Conservation (phyloP, 2,113 vertebrate genomes). For the Anguilla rostrata region DNA sequence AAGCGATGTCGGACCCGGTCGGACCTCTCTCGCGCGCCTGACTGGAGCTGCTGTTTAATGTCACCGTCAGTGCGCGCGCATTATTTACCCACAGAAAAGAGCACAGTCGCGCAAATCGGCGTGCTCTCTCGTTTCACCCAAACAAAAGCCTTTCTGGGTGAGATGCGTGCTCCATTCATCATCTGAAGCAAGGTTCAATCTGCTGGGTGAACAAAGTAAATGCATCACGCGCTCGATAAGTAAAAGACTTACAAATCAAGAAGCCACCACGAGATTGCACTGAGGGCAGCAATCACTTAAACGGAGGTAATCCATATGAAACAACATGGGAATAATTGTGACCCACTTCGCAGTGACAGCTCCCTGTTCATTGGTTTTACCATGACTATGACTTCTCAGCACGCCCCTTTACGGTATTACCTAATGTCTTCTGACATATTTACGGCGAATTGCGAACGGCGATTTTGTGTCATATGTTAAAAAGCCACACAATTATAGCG, state of each 20-base stretch:
- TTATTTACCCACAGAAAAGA: neutral
- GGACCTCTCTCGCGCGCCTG: neutral
- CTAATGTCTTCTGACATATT: slow-evolving; percentile 13
- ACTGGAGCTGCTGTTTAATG: neutral
- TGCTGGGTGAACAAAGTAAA: neutral
- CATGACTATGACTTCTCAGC: neutral
- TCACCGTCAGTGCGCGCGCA: neutral
- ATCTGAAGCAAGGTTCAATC: neutral
- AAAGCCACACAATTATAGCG: neutral
- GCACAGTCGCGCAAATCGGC: neutral
- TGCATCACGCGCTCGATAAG: neutral
- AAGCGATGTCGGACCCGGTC: neutral
- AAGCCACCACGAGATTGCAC: neutral
- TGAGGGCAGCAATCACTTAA: neutral
- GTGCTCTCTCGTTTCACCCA: neutral
- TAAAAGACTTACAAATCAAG: neutral
- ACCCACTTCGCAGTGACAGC: slow-evolving; percentile 15
- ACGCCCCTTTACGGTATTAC: slow-evolving; percentile 1
- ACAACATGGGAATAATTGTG: slow-evolving; percentile 9
- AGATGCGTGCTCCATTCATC: neutral
- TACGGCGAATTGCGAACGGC: neutral
- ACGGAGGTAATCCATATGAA: neutral
- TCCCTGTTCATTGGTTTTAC: slow-evolving; percentile 2
- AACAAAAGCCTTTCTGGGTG: neutral
- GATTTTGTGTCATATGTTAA: neutral